Evolutionary conservation across 2,113 vertebrate species (phyloP), one percentile per base, ranked within the genome.

Genomic region (Rynchops niger): DNA sequence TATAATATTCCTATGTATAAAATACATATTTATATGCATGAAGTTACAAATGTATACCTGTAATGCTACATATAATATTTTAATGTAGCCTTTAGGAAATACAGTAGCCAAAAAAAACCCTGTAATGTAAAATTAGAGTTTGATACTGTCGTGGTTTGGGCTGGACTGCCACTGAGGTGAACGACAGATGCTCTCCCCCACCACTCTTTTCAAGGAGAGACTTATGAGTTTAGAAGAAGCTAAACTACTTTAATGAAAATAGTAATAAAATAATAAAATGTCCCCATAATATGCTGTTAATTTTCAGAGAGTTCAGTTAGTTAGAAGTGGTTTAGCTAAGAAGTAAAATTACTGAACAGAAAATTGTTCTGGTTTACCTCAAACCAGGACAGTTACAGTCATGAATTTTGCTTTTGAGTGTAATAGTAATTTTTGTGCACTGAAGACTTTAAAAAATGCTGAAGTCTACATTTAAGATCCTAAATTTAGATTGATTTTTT

Each of bases 91-190:
- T 65, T 47, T 80, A 63, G 22, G 36, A 82, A 19, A 27, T 79
- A 76, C 1, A 25, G 62, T 65, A 80, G 15, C 17, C 3, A 58
- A 74, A 78, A 77, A 77, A 19, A 1, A 0, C 1, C 9, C 7
- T 53, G 9, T 53, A 67, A 67, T 67, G 16, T 0, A 52, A 79
- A 65, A 79, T 50, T 38, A 58, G 11, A 47, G 7, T 55, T 63
- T 59, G 2, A 62, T 58, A 58, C 32, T 58, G 32, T n/a, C 5
- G 5, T 32, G 53, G 29, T 56, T 32, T 56, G 53, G 29, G 17
- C 30, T 11, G 15, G 53, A 56, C 17, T 56, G 17, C 53, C 30
- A 32, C 29, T 56, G 53, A 32, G 10, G 30, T 56, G 29, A 32
- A 56, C 2, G 6, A 32, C 30, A 20, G 17, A 19, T n/a, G 11